A percentile compares a stretch with the other conserved stretches of the same genome.
These are phyloP conservation scores for Lutraria lutraria DNA, from an alignment of 2,888 invertebrate species.

Conservation along the genomic window DNA sequence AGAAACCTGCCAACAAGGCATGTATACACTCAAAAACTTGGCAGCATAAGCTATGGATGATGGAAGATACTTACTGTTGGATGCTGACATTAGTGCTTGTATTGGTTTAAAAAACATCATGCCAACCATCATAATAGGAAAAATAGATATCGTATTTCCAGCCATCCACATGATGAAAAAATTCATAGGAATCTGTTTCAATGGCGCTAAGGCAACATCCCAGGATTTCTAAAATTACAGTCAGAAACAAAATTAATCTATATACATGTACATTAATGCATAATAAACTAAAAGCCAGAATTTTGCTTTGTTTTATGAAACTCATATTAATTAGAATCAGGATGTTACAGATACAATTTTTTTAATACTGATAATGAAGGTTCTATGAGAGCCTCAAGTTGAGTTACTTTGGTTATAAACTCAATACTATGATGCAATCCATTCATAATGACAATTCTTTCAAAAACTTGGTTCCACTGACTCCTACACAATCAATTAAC, in stretches of 20 bases:
- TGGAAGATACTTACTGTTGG: conserved; percentile 86
- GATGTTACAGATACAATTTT: not conserved
- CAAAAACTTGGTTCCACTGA: no score
- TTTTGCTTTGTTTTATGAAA: not conserved
- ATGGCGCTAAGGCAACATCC: conserved; percentile 97
- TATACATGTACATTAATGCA: not conserved
- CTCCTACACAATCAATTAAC: no score
- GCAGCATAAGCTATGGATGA: not conserved
- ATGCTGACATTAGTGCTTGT: conserved; percentile 96
- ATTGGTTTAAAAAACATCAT: conserved; percentile 99
- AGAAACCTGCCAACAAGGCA: no score
- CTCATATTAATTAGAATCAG: not conserved
- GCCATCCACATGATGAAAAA: conserved; percentile 99
- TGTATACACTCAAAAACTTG: no score
- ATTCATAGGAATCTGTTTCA: conserved; percentile 98
- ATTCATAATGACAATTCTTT: not conserved
- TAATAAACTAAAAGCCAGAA: not conserved
- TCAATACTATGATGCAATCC: not conserved
- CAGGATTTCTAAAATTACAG: conserved; percentile 91
- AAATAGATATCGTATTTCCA: conserved; percentile 99
- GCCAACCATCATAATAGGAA: conserved; percentile 99
- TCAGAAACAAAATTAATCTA: not conserved
- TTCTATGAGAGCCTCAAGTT: no score
- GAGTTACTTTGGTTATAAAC: not conserved
- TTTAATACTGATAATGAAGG: not conserved